Conservation (phyloP, 2,797 vertebrate genomes). For the Schizopygopsis pylzovi region DNA sequence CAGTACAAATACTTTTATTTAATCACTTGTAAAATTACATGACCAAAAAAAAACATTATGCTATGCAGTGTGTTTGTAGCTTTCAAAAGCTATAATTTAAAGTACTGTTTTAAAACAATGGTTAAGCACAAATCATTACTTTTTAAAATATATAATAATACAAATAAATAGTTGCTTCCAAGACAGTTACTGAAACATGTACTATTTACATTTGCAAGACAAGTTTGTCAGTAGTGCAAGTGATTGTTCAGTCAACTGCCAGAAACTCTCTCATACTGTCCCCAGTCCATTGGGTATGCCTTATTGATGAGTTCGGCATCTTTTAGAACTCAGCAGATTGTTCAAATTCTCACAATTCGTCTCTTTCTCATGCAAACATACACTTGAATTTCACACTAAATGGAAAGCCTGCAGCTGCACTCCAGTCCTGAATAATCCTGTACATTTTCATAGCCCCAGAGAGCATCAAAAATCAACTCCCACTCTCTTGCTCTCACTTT, state of each 20-base stretch:
- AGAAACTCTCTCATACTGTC: not conserved
- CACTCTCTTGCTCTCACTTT: slow-evolving; percentile 13
- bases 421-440: slow-evolving; percentile 2
- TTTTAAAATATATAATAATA: not conserved
- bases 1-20: not conserved
- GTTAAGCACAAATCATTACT: not conserved
- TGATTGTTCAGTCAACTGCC: not conserved
- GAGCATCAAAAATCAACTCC: slow-evolving; percentile 17
- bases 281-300: not conserved
- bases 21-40: not conserved
- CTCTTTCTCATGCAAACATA: not conserved
- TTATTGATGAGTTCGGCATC: not conserved
- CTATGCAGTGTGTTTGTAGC: not conserved
- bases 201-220: not conserved
- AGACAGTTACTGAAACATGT: no score
- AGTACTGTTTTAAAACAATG: not conserved
- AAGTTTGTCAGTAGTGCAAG: not conserved
- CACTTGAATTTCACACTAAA: slow-evolving; percentile 6
- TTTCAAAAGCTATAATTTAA: not conserved
- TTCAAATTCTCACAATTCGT: slow-evolving; percentile 5
- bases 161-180: not conserved
- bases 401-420: slow-evolving; percentile 17
- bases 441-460: slow-evolving; percentile 20
- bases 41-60: not conserved
- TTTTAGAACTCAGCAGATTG: slow-evolving; percentile 9